Conservation (phyloP, 2,888 invertebrate genomes). For the Ichneumoninae sp. region DNA sequence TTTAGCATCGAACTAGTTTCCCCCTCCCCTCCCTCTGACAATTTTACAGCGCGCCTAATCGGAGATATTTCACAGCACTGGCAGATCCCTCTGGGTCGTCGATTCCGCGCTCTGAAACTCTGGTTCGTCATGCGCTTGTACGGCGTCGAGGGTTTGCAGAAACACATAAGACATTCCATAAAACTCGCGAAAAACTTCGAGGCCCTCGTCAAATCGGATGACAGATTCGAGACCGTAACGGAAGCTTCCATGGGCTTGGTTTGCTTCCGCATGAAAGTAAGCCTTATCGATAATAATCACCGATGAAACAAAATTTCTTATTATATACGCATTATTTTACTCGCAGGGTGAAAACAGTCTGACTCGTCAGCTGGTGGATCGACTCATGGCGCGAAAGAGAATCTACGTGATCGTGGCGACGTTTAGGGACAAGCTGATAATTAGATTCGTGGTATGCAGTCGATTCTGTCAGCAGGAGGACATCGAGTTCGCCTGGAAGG, state of each 20-base stretch:
- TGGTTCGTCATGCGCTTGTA: slow-evolving; percentile 96
- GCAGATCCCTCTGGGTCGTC: slow-evolving; percentile 94
- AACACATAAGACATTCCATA: slow-evolving; percentile 91
- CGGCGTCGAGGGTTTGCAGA: slow-evolving; percentile 92
- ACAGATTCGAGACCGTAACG: slow-evolving; percentile 91
- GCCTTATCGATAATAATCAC: not conserved
- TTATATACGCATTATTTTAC: slow-evolving; percentile 6
- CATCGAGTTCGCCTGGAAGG: slow-evolving; percentile 90
- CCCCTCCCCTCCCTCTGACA: not conserved
- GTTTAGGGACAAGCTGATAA: slow-evolving; percentile 88
- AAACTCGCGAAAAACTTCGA: slow-evolving; percentile 92
- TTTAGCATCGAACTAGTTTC: slow-evolving; percentile 60
- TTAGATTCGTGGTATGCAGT: slow-evolving; percentile 94
- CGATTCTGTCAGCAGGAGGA: slow-evolving; percentile 89
- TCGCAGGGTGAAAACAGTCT: slow-evolving; percentile 88
- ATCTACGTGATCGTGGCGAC: slow-evolving; percentile 93
- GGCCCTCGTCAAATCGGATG: slow-evolving; percentile 88
- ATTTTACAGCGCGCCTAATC: not conserved
- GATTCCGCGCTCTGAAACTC: slow-evolving; percentile 96
- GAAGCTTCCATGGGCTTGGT: slow-evolving; percentile 92
- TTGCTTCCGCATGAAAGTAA: slow-evolving; percentile 93
- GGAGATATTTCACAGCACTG: slow-evolving; percentile 88
- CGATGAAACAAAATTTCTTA: not conserved
- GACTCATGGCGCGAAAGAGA: slow-evolving; percentile 90
- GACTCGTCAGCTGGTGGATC: slow-evolving; percentile 90